Conservation (phyloP, 2,113 vertebrate species). For the Vulpes ferrilata region DNA sequence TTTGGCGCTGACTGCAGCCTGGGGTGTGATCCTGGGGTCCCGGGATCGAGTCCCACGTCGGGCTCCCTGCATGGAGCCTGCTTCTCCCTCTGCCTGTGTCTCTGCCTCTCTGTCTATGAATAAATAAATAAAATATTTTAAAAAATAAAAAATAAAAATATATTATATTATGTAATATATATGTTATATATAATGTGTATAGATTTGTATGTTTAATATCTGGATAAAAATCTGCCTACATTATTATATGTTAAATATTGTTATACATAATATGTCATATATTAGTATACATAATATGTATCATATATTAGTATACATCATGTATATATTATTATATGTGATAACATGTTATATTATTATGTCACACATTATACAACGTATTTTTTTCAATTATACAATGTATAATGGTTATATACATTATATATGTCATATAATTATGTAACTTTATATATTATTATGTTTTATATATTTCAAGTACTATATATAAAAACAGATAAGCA, state of each 20-base stretch:
- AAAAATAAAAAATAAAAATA: too few relatives aligned
- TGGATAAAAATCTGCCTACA: not conserved
- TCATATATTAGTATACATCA: not conserved
- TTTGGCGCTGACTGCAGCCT: too few relatives aligned
- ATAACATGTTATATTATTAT: not conserved
- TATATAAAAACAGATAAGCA: not conserved
- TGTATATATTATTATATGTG: not conserved
- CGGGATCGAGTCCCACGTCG: too few relatives aligned
- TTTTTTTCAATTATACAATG: not conserved
- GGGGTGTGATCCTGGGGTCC: too few relatives aligned
- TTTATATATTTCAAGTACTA: not conserved
- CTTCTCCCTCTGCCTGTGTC: too few relatives aligned
- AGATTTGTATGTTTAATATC: not conserved
- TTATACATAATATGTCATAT: not conserved
- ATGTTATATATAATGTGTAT: not conserved
- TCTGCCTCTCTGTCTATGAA: too few relatives aligned
- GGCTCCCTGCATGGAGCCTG: too few relatives aligned
- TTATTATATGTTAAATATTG: not conserved
- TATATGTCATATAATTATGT: not conserved
- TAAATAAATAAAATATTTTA: too few relatives aligned
- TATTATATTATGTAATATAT: not conserved
- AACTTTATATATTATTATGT: not conserved
- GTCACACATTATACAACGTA: not conserved
- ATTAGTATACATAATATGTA: not conserved
- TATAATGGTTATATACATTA: not conserved